Conservation (phyloP, 2,888 invertebrate species). For the Leucoptera coffeella region DNA sequence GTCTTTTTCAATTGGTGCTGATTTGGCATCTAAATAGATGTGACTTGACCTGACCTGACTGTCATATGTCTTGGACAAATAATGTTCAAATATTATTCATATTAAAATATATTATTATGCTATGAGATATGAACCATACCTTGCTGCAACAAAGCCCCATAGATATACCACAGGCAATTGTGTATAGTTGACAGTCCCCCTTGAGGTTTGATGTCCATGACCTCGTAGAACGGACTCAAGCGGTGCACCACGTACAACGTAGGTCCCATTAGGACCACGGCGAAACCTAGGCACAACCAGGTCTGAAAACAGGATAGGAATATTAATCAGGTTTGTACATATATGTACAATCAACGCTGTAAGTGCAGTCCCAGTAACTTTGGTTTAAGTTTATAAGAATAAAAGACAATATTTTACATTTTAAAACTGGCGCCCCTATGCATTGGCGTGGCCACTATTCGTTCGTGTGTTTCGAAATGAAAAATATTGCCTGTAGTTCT, state of each 20-base stretch:
- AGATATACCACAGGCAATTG: constrained; percentile 83
- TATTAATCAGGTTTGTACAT: background rate
- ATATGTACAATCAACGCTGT: background rate
- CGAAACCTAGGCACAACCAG: constrained; percentile 73
- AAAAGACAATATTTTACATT: too few species aligned
- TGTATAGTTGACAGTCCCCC: constrained; percentile 57
- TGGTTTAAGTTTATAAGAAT: background rate
- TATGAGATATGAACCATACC: too few species aligned
- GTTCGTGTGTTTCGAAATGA: too few species aligned
- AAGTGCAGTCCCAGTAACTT: background rate
- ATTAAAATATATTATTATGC: too few species aligned
- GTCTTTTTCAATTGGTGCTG: too few species aligned
- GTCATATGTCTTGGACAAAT: too few species aligned
- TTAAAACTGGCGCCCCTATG: too few species aligned
- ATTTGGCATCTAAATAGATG: too few species aligned
- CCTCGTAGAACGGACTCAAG: constrained; percentile 65
- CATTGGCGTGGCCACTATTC: too few species aligned
- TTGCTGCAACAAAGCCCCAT: constrained; percentile 87
- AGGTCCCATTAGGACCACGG: constrained; percentile 72
- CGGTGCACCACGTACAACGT: constrained; percentile 68
- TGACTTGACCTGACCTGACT: too few species aligned
- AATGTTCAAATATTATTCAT: too few species aligned
- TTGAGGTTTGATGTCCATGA: constrained; percentile 45
- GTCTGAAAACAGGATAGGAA: constrained; percentile 49
- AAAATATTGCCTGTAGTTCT: too few species aligned